phyloP scores from a whole-genome alignment of 2,888 invertebrate genomes.

The Gerris lacustris region DNA sequence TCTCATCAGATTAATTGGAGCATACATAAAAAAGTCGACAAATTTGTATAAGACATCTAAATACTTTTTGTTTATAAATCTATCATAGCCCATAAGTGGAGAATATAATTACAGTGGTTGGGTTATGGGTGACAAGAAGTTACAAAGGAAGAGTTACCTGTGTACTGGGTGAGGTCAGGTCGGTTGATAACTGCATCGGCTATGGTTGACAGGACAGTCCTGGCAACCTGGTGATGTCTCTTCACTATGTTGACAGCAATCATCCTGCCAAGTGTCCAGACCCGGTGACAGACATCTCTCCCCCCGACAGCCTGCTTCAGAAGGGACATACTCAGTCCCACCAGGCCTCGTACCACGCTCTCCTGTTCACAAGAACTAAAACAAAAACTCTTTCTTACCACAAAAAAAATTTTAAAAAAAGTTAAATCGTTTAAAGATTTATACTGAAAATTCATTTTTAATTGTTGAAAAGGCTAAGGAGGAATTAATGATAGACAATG shows the following conservation, averaged over 20 bases:
- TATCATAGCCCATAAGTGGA: too few species aligned
- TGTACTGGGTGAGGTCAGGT: conserved; percentile 45
- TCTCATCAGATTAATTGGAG: too few species aligned
- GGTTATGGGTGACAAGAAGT: too few species aligned
- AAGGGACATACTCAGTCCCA: conserved; percentile 42
- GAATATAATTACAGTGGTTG: too few species aligned
- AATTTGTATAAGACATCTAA: too few species aligned
- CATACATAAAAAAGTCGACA: too few species aligned
- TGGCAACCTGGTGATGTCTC: conserved; percentile 41
- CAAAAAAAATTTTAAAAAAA: not conserved
- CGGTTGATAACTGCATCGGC: conserved; percentile 46
- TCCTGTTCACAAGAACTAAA: conserved; percentile 41
- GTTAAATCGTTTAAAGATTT: not conserved
- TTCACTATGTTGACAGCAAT: conserved; percentile 48
- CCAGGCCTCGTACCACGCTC: conserved; percentile 42
- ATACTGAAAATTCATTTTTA: too few species aligned
- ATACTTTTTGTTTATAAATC: too few species aligned
- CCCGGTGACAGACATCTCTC: conserved; percentile 35
- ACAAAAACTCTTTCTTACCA: not conserved
- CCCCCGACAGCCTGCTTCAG: conserved; percentile 36
- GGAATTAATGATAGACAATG: too few species aligned
- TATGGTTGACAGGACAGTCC: conserved; percentile 44
- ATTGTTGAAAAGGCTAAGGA: too few species aligned
- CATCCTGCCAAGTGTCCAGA: conserved; percentile 43
- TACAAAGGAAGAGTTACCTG: conserved; percentile 37